Percentiles rank a stretch among this genome's conserved stretches.
Evolutionary conservation across 2,797 vertebrate species (phyloP).

Genomic region (Odontamblyopus lacepedii): DNA sequence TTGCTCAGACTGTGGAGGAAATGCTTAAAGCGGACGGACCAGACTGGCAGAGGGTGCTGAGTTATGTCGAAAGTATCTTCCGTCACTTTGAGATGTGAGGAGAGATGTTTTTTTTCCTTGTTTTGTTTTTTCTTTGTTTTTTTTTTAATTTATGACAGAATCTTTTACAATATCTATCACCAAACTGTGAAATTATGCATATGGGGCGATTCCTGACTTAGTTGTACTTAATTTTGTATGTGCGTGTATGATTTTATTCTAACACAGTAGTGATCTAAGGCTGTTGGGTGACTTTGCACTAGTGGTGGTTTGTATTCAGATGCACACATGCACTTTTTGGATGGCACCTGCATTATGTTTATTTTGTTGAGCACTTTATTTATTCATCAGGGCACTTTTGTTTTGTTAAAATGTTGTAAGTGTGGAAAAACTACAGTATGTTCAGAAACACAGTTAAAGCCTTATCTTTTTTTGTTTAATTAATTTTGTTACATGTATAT

Average conservation of each 20-base stretch:
- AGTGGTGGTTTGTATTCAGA: background rate
- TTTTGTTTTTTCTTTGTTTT: background rate
- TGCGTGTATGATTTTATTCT: slow-evolving; percentile 23
- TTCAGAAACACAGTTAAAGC: slow-evolving; percentile 26
- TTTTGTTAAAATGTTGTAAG: background rate
- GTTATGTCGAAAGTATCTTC: slow-evolving; percentile 79
- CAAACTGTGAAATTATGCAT: background rate
- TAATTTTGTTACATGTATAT: slow-evolving; percentile 19
- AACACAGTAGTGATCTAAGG: slow-evolving; percentile 14
- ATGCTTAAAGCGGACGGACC: slow-evolving; percentile 77
- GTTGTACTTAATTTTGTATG: background rate
- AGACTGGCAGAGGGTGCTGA: slow-evolving; percentile 81
- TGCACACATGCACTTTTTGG: background rate
- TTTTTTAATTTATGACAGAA: slow-evolving; percentile 4
- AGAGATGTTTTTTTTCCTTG: background rate
- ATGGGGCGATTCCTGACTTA: background rate
- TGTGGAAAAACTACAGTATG: slow-evolving; percentile 5
- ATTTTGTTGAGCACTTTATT: slow-evolving; percentile 49
- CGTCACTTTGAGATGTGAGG: slow-evolving; percentile 81
- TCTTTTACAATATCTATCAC: background rate
- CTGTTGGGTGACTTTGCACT: slow-evolving; percentile 28
- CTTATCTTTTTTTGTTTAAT: slow-evolving; percentile 17
- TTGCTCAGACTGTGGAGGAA: slow-evolving; percentile 71
- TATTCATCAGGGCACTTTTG: slow-evolving; percentile 24
- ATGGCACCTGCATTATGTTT: slow-evolving; percentile 24